Evolutionary conservation across 2,888 invertebrate species (phyloP), one percentile per base, ranked within the genome.

Genomic region (Platycheirus rosarum): DNA sequence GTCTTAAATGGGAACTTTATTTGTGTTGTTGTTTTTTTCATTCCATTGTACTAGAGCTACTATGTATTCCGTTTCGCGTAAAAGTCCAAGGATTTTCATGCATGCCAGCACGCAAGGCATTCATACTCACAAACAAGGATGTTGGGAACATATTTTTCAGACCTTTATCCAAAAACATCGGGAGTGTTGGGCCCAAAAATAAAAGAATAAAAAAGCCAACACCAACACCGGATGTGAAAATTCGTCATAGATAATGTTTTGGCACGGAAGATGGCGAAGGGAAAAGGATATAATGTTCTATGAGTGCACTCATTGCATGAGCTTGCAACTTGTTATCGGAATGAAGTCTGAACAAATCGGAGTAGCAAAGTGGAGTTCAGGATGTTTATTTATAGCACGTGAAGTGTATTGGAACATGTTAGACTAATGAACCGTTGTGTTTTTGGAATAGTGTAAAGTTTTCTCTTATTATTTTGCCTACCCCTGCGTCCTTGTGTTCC

Each of bases 81-180:
- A 48, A 49, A 37, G 40, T 65, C 57, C 79, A 80, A 80, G 80
- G 70, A 70, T 71, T 71, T 53, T 48, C 70, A 75, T 80, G 70
- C 75, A 80, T 76, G 70, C 80, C 70, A 80, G 48, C 80, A 80
- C 76, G 80, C 80, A 80, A 80, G 35, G 23, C 29, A 71, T 60
- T 62, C 70, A 70, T 53, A 80, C 51, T 57, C 51, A 29, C 60
- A 37, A 18, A 65, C 32, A 42, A 49, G 57, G 75, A 75, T 65
- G 51, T 66, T 75, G 35, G 35, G 65, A 51, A 23, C 23, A 80
- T 60, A 66, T 80, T 48, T 44, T 46, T 0, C n/a, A 11, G 29
- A 29, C 16, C 48, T 44, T 42, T 23, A 40, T 29, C 53, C 53
- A 49, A 29, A 55, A 42, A 57, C 35, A 57, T n/a, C 13, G 23